Conservation (phyloP, 2,888 invertebrate species). For the Malthinus seriepunctatus region DNA sequence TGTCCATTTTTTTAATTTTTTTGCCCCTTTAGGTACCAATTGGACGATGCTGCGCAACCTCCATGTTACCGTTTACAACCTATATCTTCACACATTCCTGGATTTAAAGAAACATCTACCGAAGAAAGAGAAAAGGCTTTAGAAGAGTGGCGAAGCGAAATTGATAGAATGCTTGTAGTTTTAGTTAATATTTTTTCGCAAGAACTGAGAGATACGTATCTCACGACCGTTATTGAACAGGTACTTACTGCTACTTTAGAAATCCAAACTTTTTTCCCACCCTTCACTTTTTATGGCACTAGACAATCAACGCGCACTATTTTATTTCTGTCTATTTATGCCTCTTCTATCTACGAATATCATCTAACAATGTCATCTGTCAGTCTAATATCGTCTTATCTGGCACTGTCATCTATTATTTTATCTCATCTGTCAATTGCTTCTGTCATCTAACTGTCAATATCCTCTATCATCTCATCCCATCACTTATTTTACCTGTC, state of each 20-base stretch:
- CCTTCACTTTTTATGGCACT: too few relatives aligned
- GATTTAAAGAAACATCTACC: slow-evolving; percentile 55
- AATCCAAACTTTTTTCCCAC: too few relatives aligned
- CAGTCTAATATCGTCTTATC: too few relatives aligned
- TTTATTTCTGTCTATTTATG: too few relatives aligned
- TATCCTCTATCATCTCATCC: too few relatives aligned
- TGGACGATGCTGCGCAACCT: slow-evolving; percentile 74
- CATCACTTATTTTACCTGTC: too few relatives aligned
- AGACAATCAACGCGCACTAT: too few relatives aligned
- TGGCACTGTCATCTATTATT: too few relatives aligned
- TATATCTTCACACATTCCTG: slow-evolving; percentile 60
- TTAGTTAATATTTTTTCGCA: slow-evolving; percentile 73
- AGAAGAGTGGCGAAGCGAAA: slow-evolving; percentile 61
- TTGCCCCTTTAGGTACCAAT: slow-evolving; percentile 60
- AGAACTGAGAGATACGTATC: slow-evolving; percentile 78
- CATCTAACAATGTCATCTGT: too few relatives aligned
- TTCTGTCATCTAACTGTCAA: too few relatives aligned
- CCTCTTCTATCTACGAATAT: too few relatives aligned
- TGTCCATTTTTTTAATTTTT: not conserved
- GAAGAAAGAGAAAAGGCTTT: slow-evolving; percentile 57
- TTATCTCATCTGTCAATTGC: too few relatives aligned
- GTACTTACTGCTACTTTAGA: slow-evolving; percentile 54
- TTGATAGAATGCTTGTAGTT: slow-evolving; percentile 67
- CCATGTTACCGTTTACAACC: slow-evolving; percentile 75
- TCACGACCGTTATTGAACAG: slow-evolving; percentile 81